Evolutionary conservation across 2,888 invertebrate genomes (phyloP), one percentile per base, ranked within the genome.

Genomic region (Thera obeliscata): DNA sequence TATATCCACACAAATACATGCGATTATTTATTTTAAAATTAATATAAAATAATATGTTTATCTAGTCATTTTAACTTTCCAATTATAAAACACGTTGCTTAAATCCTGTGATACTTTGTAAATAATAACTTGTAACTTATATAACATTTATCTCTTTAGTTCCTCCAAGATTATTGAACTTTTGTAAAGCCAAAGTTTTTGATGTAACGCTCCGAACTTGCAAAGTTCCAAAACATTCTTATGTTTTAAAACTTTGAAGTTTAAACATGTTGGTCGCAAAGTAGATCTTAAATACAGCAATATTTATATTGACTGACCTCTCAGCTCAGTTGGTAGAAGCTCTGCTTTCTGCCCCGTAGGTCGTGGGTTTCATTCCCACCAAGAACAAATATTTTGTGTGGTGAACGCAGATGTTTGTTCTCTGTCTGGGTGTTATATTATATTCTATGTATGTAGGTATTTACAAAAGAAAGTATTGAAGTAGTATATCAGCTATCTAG

Each of bases 61-160:
- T 69, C 64, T 62, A 62, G 68, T 66, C 61, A 64, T 12, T 65
- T 62, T 62, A 64, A 46, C 8, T 61, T 50, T 43, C 38, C 52
- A 61, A 67, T 61, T 65, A 61, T 52, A 67, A 70, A 46, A 46
- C 2, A 46, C 7, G 43, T 70, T 58, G 61, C 67, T 66, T 54
- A 60, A 65, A 67, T 63, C 61, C 59, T 69, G 70, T 69, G 71
- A 72, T 66, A 67, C 46, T 68, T 61, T 70, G 43, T 63, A 67
- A 61, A 57, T 60, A 41, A 46, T 46, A 38, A 46, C 8, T 43
- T 46, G 3, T 46, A 46, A 46, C 43, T 46, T 46, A 7, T 43
- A 7, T 46, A 46, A 46, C 1, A 8, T 46, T 9, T 46, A 46
- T 46, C 9, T 9, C 43, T 9, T 46, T 46, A 46, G 43, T 46